Percentiles rank a stretch among this genome's conserved stretches.
phyloP scores from a whole-genome alignment of 2,888 invertebrate genomes.

The Eustalomyia histrio region DNA sequence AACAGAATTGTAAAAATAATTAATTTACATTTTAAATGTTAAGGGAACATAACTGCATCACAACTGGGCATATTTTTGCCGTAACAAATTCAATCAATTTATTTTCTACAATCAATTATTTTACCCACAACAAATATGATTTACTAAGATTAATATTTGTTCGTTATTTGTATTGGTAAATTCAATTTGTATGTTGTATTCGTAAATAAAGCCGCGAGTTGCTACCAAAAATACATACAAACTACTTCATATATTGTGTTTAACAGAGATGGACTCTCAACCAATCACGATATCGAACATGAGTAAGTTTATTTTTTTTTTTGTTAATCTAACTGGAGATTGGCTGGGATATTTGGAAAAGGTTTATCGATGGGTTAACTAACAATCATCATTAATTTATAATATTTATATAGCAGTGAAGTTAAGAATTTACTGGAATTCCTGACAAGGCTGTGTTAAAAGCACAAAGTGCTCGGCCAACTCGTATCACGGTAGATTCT shows the following conservation, averaged over 20 bases:
- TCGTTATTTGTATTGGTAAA: conserved; percentile 35
- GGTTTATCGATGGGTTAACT: not conserved
- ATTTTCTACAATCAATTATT: conserved; percentile 17
- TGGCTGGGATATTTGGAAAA: not conserved
- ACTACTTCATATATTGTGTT: not conserved
- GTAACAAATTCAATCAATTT: conserved; percentile 29
- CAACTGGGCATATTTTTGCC: not conserved
- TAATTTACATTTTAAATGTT: too few species aligned
- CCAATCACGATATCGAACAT: not conserved
- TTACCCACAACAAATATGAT: conserved; percentile 23
- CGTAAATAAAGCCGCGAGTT: conserved; percentile 39
- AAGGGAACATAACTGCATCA: too few species aligned
- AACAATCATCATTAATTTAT: too few species aligned
- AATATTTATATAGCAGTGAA: too few species aligned
- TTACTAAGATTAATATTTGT: conserved; percentile 35
- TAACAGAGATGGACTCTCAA: not conserved
- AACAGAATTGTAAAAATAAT: too few species aligned
- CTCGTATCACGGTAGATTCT: not conserved
- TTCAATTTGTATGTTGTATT: conserved; percentile 46
- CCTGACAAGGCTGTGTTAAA: too few species aligned
- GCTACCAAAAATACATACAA: conserved; percentile 5
- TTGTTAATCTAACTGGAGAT: too few species aligned
- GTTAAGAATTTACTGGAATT: too few species aligned
- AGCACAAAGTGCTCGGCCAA: not conserved
- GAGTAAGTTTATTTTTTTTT: too few species aligned